Base-by-base conservation (phyloP, 2,888 invertebrate genomes). In the Harmothoe impar region DNA sequence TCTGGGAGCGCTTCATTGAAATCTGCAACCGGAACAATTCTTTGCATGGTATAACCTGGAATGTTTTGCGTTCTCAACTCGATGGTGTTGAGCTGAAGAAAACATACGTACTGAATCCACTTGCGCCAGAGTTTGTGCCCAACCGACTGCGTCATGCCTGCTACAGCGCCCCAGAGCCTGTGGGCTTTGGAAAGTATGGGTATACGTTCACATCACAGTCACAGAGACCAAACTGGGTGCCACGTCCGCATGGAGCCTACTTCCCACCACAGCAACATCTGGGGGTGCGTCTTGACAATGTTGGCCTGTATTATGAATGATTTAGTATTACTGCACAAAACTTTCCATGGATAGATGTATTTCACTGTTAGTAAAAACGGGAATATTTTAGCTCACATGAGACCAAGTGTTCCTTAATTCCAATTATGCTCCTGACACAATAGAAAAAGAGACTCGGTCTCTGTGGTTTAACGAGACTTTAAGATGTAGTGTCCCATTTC, bases 81-180 rank as follows among this genome's bases (percentile, higher is more conserved):
- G 97, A 97, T 93, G 97, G 97, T 15, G 97, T 97, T 0, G 98
- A 98, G 95, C 96, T 98, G 93, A 97, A 97, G 94, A 97, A 97
- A 92, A 97, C 97, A 1, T 98, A 97, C 94, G 97, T 97, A 3
- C 96, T 98, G n/a, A 98, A 98, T 96, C 98, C 98, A 0, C 95
- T 98, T 89, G 98, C 98, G 0, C 97, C 97, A 0, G 98, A 98
- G 94, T 98, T 98, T 95, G 96, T 98, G 68, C 98, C 98, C 20
- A 95, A 91, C 56, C 77, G 92, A 12, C 90, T 92, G 20, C 90
- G 92, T 0, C 92, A 92, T 68, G 89, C 77, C 31, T 52, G 85
- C 29, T 90, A 89, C 54, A 77, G 29, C 29, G 89, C 92, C n/a
- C 91, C 91, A n/a, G 92, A 92, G 54, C 92, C 91, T 1, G 84